Base-by-base conservation (phyloP, 2,888 invertebrate species). In the Gastrophysa polygoni region DNA sequence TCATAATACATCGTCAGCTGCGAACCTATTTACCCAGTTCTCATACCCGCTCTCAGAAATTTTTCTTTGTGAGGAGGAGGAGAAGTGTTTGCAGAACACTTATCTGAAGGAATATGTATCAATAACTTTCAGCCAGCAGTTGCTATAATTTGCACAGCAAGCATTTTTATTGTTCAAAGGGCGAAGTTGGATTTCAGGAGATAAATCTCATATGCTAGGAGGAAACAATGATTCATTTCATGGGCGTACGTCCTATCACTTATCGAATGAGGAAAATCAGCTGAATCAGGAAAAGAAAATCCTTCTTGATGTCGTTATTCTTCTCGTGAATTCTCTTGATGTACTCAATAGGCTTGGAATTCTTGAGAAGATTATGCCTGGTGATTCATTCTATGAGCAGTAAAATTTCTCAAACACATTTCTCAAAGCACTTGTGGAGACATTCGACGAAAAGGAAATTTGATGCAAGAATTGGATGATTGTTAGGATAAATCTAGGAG, bases 141-240 rank as follows among this genome's bases (percentile, higher is more conserved):
- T 38, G 38, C 38, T 14, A 38, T 38, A 38, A 38, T 38, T 38
- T 38, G 38, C 38, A 38, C 38, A 38, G 38, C 38, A 38, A 38
- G 38, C 38, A 38, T 38, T 38, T 38, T 38, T 38, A 38, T 38
- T 4, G 38, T 38, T 14, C 38, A 38, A 38, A 38, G 14, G 38
- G 38, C 38, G 38, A 38, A 38, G 14, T 14, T 2, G 38, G n/a
- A n/a, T n/a, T n/a, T n/a, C n/a, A n/a, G 2, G 38, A 38, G 1
- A 38, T 38, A 38, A 38, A 38, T 38, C 11, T 2, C 14, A 14
- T 4, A 6, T 1, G 14, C 38, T 2, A 38, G 38, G 3, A 38
- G 38, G 14, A 38, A 38, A 14, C 38, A 38, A 38, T 38, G 14
- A 3, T 38, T n/a, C 14, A 14, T 14, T 3, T 38, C 38, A 38